These are phyloP conservation scores for Aphidius gifuensis DNA, from an alignment of 1,140 invertebrate species.

Conservation along the genomic window DNA sequence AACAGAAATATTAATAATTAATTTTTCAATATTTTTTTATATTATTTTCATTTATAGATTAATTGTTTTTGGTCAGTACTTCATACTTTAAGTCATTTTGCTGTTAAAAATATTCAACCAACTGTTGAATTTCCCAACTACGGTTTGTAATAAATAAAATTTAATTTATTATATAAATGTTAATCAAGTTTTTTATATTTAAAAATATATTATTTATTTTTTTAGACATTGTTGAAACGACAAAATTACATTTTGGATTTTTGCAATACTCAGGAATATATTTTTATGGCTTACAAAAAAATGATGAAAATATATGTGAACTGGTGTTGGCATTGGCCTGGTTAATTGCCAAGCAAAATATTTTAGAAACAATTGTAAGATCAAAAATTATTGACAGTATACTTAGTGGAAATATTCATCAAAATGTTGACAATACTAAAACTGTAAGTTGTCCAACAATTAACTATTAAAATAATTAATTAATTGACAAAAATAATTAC, in stretches of 20 bases:
- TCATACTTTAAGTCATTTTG: slow-evolving; percentile 31
- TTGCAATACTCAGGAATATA: slow-evolving; percentile 39
- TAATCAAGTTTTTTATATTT: neutral
- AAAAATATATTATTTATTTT: slow-evolving; percentile 1
- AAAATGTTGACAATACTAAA: neutral
- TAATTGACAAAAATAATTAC: slow-evolving; percentile 12
- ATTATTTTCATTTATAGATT: slow-evolving; percentile 10
- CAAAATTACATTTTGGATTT: slow-evolving; percentile 40
- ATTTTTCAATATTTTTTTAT: neutral
- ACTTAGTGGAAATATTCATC: slow-evolving; percentile 8
- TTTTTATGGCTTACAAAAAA: slow-evolving; percentile 33
- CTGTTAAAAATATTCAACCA: slow-evolving; percentile 28
- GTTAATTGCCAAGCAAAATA: slow-evolving; percentile 36
- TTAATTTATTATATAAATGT: neutral
- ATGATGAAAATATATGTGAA: slow-evolving; percentile 25
- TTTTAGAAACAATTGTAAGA: slow-evolving; percentile 27
- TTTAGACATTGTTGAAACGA: slow-evolving; percentile 33
- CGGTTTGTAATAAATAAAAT: slow-evolving; percentile 29
- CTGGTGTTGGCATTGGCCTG: slow-evolving; percentile 40
- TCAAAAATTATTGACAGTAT: slow-evolving; percentile 27
- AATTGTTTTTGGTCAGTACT: slow-evolving; percentile 31
- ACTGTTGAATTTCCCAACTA: slow-evolving; percentile 31
- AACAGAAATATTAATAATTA: neutral
- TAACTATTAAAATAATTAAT: slow-evolving; percentile 30
- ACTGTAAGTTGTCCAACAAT: slow-evolving; percentile 11